Conservation (phyloP, 1,140 invertebrate genomes). For the Metaphire vulgaris region DNA sequence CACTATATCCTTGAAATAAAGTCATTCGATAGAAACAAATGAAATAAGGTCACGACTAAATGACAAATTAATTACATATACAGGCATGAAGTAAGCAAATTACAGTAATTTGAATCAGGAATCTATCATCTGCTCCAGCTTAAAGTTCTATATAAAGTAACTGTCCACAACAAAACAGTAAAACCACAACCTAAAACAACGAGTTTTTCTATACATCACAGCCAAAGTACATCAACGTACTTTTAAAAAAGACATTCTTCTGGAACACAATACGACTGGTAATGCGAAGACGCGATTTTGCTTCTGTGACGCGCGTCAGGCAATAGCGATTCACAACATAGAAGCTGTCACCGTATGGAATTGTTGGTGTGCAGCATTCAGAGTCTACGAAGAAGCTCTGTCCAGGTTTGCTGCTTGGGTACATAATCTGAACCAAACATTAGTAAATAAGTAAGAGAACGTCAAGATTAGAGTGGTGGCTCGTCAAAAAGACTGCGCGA, state of each 20-base stretch:
- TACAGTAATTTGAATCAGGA: not conserved
- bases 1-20: not conserved
- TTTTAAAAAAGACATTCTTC: not conserved
- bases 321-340: not conserved
- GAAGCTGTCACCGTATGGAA: not conserved
- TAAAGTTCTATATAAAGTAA: too few relatives aligned
- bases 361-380: not conserved
- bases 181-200: not conserved
- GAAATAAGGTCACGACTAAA: not conserved
- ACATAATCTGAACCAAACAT: not conserved
- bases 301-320: not conserved
- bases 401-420: not conserved
- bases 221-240: not conserved
- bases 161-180: too few relatives aligned
- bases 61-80: not conserved
- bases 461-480: too few relatives aligned
- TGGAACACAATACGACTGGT: not conserved
- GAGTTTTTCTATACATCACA: not conserved
- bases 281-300: not conserved
- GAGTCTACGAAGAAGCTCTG: not conserved
- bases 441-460: too few relatives aligned
- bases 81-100: not conserved
- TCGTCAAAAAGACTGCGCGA: too few relatives aligned
- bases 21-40: not conserved
- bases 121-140: not conserved